Evolutionary conservation across 2,888 invertebrate species (phyloP).

Genomic region (Pristionchus japonicus): DNA sequence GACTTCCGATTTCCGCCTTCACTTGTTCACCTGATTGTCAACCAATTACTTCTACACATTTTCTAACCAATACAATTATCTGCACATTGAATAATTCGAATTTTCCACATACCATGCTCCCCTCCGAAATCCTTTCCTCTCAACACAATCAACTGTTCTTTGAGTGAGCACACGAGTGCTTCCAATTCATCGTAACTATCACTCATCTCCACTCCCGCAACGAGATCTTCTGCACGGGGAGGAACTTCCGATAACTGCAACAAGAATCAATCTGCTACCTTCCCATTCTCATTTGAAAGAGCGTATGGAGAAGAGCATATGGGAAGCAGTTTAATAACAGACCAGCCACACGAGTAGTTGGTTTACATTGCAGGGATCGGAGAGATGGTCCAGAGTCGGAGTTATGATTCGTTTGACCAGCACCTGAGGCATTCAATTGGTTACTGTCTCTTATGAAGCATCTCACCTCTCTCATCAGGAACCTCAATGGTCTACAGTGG

Average conservation of each 20-base stretch:
- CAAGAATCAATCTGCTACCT: not conserved
- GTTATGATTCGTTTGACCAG: conserved; percentile 80
- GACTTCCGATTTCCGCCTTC: conserved; percentile 88
- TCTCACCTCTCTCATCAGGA: conserved; percentile 79
- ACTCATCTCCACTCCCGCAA: conserved; percentile 86
- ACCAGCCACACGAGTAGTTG: conserved; percentile 90
- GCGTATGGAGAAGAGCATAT: not conserved
- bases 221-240: conserved; percentile 87
- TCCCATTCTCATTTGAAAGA: not conserved
- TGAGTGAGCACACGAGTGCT: conserved; percentile 85
- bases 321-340: conserved; percentile 75
- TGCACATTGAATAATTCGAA: no score
- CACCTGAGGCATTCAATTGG: conserved; percentile 47
- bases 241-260: conserved; percentile 86
- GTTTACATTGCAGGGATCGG: conserved; percentile 93
- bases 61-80: no score
- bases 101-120: conserved; percentile 82
- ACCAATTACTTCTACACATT: no score
- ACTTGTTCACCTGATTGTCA: conserved; percentile 84
- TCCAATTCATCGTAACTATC: conserved; percentile 87
- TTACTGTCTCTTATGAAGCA: conserved; percentile 81
- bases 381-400: conserved; percentile 83
- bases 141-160: conserved; percentile 84
- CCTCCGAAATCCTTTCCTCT: conserved; percentile 89
- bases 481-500: conserved; percentile 86